phyloP scores from a whole-genome alignment of 2,113 vertebrate genomes.

The Sciurus niger region DNA sequence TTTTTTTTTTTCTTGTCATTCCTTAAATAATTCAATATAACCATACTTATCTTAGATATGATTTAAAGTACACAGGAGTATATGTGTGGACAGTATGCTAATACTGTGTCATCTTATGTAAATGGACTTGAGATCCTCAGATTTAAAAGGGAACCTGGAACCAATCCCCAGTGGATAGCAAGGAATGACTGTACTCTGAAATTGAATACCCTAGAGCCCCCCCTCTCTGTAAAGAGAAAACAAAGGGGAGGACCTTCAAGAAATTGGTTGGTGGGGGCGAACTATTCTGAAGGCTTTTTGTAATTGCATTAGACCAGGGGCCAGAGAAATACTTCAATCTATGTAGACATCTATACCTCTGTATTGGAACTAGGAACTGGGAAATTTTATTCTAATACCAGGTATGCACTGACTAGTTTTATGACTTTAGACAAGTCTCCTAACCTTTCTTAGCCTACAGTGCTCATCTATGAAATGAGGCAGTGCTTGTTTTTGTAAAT shows the following conservation, averaged over 20 bases:
- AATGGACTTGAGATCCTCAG: background rate
- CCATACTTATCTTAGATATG: background rate
- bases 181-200: background rate
- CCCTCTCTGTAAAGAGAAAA: background rate
- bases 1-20: background rate
- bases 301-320: constrained; percentile 40
- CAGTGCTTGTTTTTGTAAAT: constrained; percentile 62
- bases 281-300: constrained; percentile 37
- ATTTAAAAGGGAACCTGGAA: background rate
- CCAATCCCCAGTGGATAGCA: background rate
- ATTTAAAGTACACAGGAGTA: background rate
- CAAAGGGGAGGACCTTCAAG: background rate
- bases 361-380: background rate
- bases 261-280: constrained; percentile 21
- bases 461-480: constrained; percentile 49
- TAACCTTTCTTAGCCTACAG: constrained; percentile 43
- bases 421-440: constrained; percentile 15
- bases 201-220: background rate
- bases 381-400: background rate
- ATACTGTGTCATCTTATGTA: background rate
- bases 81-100: background rate
- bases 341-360: background rate
- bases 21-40: background rate
- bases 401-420: background rate
- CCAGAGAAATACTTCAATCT: constrained; percentile 19